phyloP scores from a whole-genome alignment of 1,140 invertebrate species.

The Achatina immaculata region DNA sequence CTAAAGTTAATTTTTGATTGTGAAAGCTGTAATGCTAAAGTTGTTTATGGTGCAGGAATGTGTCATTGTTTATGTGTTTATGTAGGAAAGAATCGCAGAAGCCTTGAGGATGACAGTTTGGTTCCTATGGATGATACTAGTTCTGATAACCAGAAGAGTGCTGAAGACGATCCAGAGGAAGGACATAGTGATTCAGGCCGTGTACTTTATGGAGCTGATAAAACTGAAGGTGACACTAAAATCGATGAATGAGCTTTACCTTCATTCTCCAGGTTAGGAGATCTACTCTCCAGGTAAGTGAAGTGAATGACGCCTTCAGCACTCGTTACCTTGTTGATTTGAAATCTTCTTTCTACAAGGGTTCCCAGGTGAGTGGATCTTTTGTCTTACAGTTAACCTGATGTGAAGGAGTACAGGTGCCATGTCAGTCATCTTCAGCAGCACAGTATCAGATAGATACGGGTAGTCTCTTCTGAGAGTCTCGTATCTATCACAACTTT shows the following conservation, averaged over 20 bases:
- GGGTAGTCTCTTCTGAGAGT: too few species aligned
- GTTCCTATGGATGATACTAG: neutral
- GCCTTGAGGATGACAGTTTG: neutral
- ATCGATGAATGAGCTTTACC: constrained; percentile 38
- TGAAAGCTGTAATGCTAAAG: too few species aligned
- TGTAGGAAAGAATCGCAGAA: neutral
- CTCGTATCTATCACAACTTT: too few species aligned
- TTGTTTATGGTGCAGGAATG: too few species aligned
- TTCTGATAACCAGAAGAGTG: neutral
- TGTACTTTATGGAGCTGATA: neutral
- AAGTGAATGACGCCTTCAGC: neutral
- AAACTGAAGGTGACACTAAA: constrained; percentile 40
- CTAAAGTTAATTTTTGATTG: too few species aligned
- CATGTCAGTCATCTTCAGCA: too few species aligned
- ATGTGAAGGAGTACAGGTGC: too few species aligned
- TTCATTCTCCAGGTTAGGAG: neutral
- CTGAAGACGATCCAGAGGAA: neutral
- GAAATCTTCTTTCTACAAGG: constrained; percentile 33
- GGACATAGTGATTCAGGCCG: too few species aligned
- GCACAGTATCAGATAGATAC: too few species aligned
- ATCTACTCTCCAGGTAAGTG: constrained; percentile 32
- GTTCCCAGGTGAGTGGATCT: constrained; percentile 35
- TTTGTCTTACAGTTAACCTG: constrained; percentile 23
- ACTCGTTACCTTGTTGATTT: constrained; percentile 27
- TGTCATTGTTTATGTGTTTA: too few species aligned